These are phyloP conservation scores for Crocodylus rhombifer DNA, from an alignment of 2,797 vertebrate species.

Conservation along the genomic window DNA sequence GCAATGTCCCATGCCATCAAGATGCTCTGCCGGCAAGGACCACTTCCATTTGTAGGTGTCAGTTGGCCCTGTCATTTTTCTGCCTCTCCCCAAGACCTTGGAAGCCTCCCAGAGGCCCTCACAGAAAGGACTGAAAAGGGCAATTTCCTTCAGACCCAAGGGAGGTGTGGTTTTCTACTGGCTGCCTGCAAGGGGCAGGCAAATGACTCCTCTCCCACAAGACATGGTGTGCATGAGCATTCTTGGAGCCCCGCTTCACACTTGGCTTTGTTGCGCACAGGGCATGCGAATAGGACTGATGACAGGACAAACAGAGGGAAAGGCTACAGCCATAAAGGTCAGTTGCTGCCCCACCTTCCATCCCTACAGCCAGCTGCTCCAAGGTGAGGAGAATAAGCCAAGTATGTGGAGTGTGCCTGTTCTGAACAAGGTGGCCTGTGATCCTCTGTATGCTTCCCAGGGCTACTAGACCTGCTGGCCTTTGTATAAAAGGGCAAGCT, in stretches of 20 bases:
- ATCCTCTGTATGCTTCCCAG: not conserved
- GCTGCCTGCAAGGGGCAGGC: not conserved
- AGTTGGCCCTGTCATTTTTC: not conserved
- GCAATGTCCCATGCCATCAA: not conserved
- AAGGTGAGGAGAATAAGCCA: too few species aligned
- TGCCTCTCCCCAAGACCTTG: not conserved
- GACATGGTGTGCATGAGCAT: slow-evolving; percentile 1
- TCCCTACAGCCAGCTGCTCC: not conserved
- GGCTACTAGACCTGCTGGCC: not conserved
- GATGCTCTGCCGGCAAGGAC: not conserved
- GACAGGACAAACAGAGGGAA: slow-evolving; percentile 69
- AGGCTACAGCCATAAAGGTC: slow-evolving; percentile 69
- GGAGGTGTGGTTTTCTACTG: not conserved
- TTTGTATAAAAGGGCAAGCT: not conserved
- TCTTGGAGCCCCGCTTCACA: slow-evolving; percentile 30
- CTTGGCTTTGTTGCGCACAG: slow-evolving; percentile 54
- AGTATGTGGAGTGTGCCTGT: not conserved
- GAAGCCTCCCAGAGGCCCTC: too few species aligned
- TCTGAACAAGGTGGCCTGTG: not conserved
- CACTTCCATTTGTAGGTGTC: not conserved
- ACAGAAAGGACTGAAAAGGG: not conserved
- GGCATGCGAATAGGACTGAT: slow-evolving; percentile 39
- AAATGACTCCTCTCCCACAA: not conserved
- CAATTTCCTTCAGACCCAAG: not conserved
- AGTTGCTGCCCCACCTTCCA: slow-evolving; percentile 33